phyloP scores from a whole-genome alignment of 2,113 vertebrate species.

The Falcunculus frontatus region DNA sequence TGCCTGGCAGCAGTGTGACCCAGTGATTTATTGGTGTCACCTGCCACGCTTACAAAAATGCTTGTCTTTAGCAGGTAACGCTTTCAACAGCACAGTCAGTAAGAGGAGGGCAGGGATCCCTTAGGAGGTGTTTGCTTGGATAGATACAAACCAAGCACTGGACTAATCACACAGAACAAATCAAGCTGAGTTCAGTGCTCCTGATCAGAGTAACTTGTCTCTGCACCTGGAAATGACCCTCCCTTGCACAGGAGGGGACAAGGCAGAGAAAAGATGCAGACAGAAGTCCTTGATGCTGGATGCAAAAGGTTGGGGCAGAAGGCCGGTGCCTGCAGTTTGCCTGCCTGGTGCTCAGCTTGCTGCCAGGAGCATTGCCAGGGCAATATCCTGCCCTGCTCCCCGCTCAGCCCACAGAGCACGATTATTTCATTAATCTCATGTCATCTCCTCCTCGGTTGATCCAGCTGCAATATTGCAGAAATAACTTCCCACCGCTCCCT shows the following conservation, averaged over 20 bases:
- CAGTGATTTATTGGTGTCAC: background rate
- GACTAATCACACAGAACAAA: background rate
- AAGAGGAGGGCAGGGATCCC: background rate
- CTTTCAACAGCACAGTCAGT: background rate
- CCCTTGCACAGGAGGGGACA: background rate
- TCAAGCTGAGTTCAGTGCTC: background rate
- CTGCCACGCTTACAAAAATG: fast-evolving
- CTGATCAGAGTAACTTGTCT: background rate
- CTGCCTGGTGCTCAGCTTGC: background rate
- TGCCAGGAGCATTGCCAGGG: background rate
- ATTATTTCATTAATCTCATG: background rate
- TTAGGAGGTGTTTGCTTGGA: background rate
- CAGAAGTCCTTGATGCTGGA: background rate
- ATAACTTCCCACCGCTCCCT: background rate
- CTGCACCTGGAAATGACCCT: background rate
- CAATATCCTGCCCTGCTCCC: background rate
- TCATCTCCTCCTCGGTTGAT: background rate
- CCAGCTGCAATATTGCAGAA: conserved; percentile 31
- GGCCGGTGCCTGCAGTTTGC: fast-evolving
- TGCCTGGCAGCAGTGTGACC: background rate
- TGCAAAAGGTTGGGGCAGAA: background rate
- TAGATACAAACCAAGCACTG: background rate
- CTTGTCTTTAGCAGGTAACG: background rate
- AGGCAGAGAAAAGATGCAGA: background rate
- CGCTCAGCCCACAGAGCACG: background rate